These are phyloP conservation scores for Labrus mixtus DNA, from an alignment of 2,113 vertebrate species.

Conservation along the genomic window DNA sequence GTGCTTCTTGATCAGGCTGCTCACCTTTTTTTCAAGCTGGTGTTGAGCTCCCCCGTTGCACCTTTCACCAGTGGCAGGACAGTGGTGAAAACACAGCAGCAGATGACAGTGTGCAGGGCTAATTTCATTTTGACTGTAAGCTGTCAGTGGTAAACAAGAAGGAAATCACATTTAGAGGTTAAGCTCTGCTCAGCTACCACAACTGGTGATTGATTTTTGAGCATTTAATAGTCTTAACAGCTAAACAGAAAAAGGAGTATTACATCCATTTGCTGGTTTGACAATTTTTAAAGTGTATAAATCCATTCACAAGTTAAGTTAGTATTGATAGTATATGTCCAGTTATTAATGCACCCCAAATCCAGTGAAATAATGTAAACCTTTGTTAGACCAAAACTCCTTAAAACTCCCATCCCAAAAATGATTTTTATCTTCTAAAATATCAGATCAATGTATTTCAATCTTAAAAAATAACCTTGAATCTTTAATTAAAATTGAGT, in stretches of 20 bases:
- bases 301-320: not conserved
- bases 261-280: not conserved
- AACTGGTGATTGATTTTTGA: not conserved
- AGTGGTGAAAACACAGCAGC: constrained; percentile 83
- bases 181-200: not conserved
- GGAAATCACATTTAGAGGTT: not conserved
- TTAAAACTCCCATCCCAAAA: no score
- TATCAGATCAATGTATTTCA: not conserved
- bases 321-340: not conserved
- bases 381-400: no score
- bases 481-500: not conserved
- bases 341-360: not conserved
- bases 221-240: not conserved
- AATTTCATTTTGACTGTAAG: constrained; percentile 87
- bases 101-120: constrained; percentile 80
- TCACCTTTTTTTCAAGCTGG: constrained; percentile 89
- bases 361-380: no score
- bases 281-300: not conserved
- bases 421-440: not conserved
- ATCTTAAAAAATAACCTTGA: constrained; percentile 1
- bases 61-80: constrained; percentile 84
- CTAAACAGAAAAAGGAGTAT: not conserved
- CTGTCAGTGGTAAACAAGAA: constrained; percentile 47
- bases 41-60: constrained; percentile 81
- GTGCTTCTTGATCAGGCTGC: constrained; percentile 30